Conservation (phyloP, 2,797 vertebrate genomes). For the Acanthurus lineatus region DNA sequence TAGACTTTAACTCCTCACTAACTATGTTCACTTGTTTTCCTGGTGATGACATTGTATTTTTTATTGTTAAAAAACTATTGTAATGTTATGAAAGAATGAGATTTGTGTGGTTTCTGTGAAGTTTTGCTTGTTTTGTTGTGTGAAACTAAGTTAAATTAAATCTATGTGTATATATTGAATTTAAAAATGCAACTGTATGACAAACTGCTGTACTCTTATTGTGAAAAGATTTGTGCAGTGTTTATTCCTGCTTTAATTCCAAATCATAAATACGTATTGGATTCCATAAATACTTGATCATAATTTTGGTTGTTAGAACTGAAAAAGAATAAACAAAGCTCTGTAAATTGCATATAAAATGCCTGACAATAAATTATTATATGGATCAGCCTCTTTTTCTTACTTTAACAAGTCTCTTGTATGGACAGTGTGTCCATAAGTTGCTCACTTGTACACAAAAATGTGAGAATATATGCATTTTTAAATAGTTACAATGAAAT, state of each 20-base stretch:
- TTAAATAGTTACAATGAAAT: no score
- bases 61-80: slow-evolving; percentile 54
- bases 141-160: slow-evolving; percentile 79
- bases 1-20: slow-evolving; percentile 41
- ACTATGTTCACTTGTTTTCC: slow-evolving; percentile 36
- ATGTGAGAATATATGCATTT: not conserved
- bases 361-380: slow-evolving; percentile 74
- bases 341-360: slow-evolving; percentile 66
- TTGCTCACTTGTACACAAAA: not conserved
- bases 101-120: slow-evolving; percentile 54
- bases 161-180: slow-evolving; percentile 84
- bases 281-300: slow-evolving; percentile 38
- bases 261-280: slow-evolving; percentile 40
- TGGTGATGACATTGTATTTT: slow-evolving; percentile 64
- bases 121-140: slow-evolving; percentile 68
- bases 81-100: slow-evolving; percentile 61
- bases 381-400: slow-evolving; percentile 24
- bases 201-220: slow-evolving; percentile 67
- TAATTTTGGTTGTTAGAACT: slow-evolving; percentile 33
- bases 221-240: slow-evolving; percentile 56
- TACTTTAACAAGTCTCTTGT: not conserved
- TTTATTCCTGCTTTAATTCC: slow-evolving; percentile 54
- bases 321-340: slow-evolving; percentile 42
- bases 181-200: slow-evolving; percentile 68
- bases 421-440: no score